Evolutionary conservation across 2,888 invertebrate species (phyloP).

Genomic region (Stenichneumon culpator): DNA sequence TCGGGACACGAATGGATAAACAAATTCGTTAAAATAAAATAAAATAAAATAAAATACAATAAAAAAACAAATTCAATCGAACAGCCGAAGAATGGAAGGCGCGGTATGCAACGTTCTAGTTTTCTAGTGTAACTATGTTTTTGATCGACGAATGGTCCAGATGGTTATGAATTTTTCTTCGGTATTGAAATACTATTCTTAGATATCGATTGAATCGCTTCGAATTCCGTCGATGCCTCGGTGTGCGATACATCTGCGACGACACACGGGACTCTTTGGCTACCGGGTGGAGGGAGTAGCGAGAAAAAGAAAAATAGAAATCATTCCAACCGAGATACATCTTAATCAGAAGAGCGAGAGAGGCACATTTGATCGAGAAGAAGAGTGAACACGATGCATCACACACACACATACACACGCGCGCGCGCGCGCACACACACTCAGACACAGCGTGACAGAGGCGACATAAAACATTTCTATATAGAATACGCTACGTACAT

Average conservation of each 20-base stretch:
- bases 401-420: constrained; percentile 75
- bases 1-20: not conserved
- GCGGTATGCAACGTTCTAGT: constrained; percentile 48
- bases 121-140: constrained; percentile 50
- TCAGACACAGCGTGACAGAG: constrained; percentile 62
- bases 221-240: constrained; percentile 50
- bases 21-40: constrained; percentile 11
- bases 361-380: constrained; percentile 69
- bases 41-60: not conserved
- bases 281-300: constrained; percentile 46
- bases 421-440: too few species aligned
- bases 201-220: constrained; percentile 33
- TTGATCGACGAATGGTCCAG: constrained; percentile 37
- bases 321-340: constrained; percentile 73
- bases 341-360: constrained; percentile 52
- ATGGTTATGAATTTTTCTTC: constrained; percentile 52
- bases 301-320: constrained; percentile 64
- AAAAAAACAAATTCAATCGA: constrained; percentile 11
- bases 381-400: constrained; percentile 68
- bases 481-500: constrained; percentile 66
- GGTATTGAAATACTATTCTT: constrained; percentile 51
- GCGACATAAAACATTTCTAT: constrained; percentile 65
- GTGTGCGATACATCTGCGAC: constrained; percentile 44
- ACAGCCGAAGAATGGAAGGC: constrained; percentile 20
- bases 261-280: constrained; percentile 57